Evolutionary conservation across 2,797 vertebrate species (phyloP), one percentile per base, ranked within the genome.

Genomic region (Pangasius sanitwongsei): DNA sequence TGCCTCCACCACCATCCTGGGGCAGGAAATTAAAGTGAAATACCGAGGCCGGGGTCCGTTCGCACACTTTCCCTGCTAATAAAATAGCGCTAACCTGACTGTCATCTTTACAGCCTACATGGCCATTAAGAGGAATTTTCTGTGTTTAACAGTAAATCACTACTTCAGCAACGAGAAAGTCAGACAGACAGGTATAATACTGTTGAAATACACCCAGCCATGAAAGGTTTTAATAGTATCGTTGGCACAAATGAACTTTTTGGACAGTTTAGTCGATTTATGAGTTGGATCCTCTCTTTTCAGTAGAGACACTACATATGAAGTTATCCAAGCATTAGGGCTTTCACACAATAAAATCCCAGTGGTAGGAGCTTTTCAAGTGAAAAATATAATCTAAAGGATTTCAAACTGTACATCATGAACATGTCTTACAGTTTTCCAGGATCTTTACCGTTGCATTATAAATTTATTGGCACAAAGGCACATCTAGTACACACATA

Each of bases 11-110:
- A 94, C 93, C 93, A 93, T 91, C 90, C 90, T 93, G 92, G 94
- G 91, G 95, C 95, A 96, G 96, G 96, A 97, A 97, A 97, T 97
- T 94, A 96, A 96, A 96, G 93, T 95, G 94, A 96, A 96, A 97
- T 96, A 93, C 95, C 92, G 95, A 93, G 94, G 94, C 94, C 94
- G 93, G 93, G 93, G 90, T 94, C 94, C 74, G 41, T 83, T 88
- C 61, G 86, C 87, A 91, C 90, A 89, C 88, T 87, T 89, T 90
- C 84, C 55, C 34, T 87, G 81, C 94, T 93, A 92, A 94, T 93
- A 94, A 93, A 96, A 93, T 59, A 88, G 55, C 90, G 93, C 94
- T 91, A 91, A 88, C 94, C 93, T 94, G 95, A 96, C 95, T 94
- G 95, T 95, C 96, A 95, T 94, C 94, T 95, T 94, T 95, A 95